phyloP scores from a whole-genome alignment of 2,888 invertebrate genomes.

The Chrysolina americana region DNA sequence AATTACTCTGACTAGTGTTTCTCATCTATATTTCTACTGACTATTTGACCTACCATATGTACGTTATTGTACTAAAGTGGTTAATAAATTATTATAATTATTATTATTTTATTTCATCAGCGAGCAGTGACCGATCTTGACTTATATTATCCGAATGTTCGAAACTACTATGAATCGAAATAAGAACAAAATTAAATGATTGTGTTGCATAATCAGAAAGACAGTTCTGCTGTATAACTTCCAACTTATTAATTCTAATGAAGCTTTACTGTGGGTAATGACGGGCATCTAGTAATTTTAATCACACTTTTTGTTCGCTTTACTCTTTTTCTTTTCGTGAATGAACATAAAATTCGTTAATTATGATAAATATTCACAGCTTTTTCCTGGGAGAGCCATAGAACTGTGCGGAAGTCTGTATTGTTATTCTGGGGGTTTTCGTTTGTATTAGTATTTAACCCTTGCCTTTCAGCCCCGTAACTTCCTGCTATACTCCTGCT shows the following conservation, averaged over 20 bases:
- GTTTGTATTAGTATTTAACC: constrained; percentile 70
- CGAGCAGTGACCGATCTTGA: too few relatives aligned
- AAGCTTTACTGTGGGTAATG: constrained; percentile 58
- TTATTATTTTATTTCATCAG: too few relatives aligned
- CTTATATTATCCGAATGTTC: too few relatives aligned
- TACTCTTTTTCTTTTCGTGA: constrained; percentile 66
- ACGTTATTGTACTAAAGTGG: too few relatives aligned
- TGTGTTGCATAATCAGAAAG: constrained; percentile 37
- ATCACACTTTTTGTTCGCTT: constrained; percentile 66
- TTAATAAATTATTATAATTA: too few relatives aligned
- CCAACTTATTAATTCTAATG: constrained; percentile 54
- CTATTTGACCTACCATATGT: too few relatives aligned
- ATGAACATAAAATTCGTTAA: constrained; percentile 70
- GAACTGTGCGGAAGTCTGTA: constrained; percentile 68
- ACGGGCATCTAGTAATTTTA: constrained; percentile 65
- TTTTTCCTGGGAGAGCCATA: constrained; percentile 71
- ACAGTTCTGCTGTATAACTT: constrained; percentile 53
- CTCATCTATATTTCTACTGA: too few relatives aligned
- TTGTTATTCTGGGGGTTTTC: constrained; percentile 69
- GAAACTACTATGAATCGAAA: background rate
- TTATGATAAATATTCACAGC: constrained; percentile 71
- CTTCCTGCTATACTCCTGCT: constrained; percentile 68
- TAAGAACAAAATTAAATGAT: background rate
- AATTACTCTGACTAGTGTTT: too few relatives aligned
- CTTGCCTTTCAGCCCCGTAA: constrained; percentile 69